A percentile compares a stretch with the other conserved stretches of the same genome.
These are phyloP conservation scores for Subacronicta megacephala DNA, from an alignment of 2,888 invertebrate species.

Conservation along the genomic window DNA sequence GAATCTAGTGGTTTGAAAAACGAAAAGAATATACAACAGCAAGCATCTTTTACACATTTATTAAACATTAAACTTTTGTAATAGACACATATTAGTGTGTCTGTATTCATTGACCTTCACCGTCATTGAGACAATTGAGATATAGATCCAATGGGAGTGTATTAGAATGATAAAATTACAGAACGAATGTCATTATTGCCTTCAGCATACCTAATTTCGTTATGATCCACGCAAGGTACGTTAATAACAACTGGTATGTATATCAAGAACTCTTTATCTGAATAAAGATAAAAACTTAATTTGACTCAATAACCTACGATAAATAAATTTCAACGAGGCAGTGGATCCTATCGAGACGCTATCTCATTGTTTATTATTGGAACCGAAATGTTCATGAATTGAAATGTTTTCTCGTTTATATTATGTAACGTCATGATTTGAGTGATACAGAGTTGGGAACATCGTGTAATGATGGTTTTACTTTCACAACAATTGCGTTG, in stretches of 20 bases:
- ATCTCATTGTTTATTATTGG: conserved; percentile 71
- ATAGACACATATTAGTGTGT: background rate
- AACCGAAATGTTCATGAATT: conserved; percentile 57
- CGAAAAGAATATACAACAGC: too few relatives aligned
- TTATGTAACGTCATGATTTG: conserved; percentile 64
- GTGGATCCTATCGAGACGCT: conserved; percentile 72
- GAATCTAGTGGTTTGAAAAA: too few relatives aligned
- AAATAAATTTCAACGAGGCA: conserved; percentile 74
- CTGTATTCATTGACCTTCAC: conserved; percentile 18
- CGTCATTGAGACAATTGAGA: background rate
- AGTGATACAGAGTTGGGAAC: conserved; percentile 29
- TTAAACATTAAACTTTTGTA: too few relatives aligned
- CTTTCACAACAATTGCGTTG: conserved; percentile 50
- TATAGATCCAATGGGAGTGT: conserved; percentile 23
- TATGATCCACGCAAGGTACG: conserved; percentile 40
- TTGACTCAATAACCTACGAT: conserved; percentile 87
- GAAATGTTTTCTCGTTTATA: conserved; percentile 50
- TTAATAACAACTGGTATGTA: conserved; percentile 44
- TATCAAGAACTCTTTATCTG: conserved; percentile 75
- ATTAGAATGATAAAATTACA: background rate
- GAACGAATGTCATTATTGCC: conserved; percentile 14
- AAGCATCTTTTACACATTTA: too few relatives aligned
- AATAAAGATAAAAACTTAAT: conserved; percentile 69
- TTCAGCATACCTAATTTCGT: conserved; percentile 27
- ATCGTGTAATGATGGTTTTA: conserved; percentile 38